Evolutionary conservation across 1,140 invertebrate species (phyloP), one percentile per base, ranked within the genome.

Genomic region (Diorhabda sublineata): DNA sequence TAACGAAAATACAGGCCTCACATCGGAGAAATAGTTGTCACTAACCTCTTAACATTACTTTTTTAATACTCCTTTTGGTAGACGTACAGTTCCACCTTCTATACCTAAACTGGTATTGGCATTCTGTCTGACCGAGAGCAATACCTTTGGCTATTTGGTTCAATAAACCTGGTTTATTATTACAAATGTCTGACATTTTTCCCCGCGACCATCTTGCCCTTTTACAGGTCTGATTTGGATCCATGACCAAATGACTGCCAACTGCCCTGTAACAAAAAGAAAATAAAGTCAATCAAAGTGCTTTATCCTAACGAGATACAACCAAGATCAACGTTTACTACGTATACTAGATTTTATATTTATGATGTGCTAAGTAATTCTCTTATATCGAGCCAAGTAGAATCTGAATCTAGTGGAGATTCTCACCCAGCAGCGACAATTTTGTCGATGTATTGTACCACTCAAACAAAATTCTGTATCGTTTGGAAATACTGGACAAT

Each of bases 11-110:
- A 11, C 11, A 11, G 11, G 11, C 11, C 26, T 26, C 26, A 26
- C 26, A 26, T 26, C 26, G 26, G 26, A 26, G 26, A 1, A 26
- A 26, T 26, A 26, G 26, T 26, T 26, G 26, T 26, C 26, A 26
- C 26, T 87, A 81, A 92, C 93, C 93, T 85, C 88, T 88, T 77
- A 90, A 82, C 66, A 95, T 83, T 74, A 95, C 91, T 82, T 92
- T 93, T 76, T 88, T 88, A 78, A 95, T 88, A 69, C 91, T 92
- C 69, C 88, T 86, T 71, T 88, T 87, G 47, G 89, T 84, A 2
- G 90, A 89, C 7, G 92, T 93, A 78, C 93, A 94, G 80, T 95
- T 95, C 92, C 92, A 95, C 73, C 89, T 84, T 62, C 92, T 85
- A 77, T 91, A 88, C 45, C 90, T 85, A 81, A 95, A 94, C 82